Evolutionary conservation across 2,797 vertebrate species (phyloP).

Genomic region (Antennarius maculatus): DNA sequence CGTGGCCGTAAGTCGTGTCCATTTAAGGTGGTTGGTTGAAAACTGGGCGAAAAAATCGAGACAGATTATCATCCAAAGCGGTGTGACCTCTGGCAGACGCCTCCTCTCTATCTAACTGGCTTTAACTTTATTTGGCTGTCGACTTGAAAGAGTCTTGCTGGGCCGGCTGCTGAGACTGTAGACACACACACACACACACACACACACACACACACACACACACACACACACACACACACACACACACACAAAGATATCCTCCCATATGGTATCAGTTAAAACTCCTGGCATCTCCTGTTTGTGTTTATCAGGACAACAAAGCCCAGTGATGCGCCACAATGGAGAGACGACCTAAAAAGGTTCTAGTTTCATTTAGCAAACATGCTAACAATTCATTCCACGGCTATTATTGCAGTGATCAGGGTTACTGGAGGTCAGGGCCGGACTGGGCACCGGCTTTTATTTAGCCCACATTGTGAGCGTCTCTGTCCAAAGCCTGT

Average conservation of each 20-base stretch:
- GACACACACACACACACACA: slow-evolving; percentile 26
- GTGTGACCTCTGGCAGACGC: slow-evolving; percentile 63
- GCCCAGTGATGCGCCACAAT: slow-evolving; percentile 44
- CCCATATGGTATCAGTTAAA: slow-evolving; percentile 76
- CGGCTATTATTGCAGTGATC: slow-evolving; percentile 55
- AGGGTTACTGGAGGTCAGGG: slow-evolving; percentile 51
- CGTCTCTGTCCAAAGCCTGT: slow-evolving; percentile 54
- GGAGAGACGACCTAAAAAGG: slow-evolving; percentile 35
- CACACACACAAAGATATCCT: slow-evolving; percentile 25
- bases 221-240: no score
- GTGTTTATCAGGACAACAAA: slow-evolving; percentile 75
- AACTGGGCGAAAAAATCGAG: slow-evolving; percentile 20
- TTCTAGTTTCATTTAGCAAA: slow-evolving; percentile 60
- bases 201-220: slow-evolving; percentile 13
- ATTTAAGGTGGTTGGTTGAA: slow-evolving; percentile 74
- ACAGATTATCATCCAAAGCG: slow-evolving; percentile 66
- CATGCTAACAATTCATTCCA: slow-evolving; percentile 58
- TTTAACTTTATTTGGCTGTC: slow-evolving; percentile 79
- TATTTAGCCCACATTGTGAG: slow-evolving; percentile 63
- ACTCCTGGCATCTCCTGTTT: slow-evolving; percentile 71
- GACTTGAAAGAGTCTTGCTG: slow-evolving; percentile 66
- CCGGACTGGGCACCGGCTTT: slow-evolving; percentile 54
- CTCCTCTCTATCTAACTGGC: slow-evolving; percentile 65
- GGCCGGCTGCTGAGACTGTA: slow-evolving; percentile 50
- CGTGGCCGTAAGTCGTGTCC: slow-evolving; percentile 48